Percentiles rank a stretch among this genome's conserved stretches.
Evolutionary conservation across 2,888 invertebrate species (phyloP).

Genomic region (Ceraclea dissimilis): DNA sequence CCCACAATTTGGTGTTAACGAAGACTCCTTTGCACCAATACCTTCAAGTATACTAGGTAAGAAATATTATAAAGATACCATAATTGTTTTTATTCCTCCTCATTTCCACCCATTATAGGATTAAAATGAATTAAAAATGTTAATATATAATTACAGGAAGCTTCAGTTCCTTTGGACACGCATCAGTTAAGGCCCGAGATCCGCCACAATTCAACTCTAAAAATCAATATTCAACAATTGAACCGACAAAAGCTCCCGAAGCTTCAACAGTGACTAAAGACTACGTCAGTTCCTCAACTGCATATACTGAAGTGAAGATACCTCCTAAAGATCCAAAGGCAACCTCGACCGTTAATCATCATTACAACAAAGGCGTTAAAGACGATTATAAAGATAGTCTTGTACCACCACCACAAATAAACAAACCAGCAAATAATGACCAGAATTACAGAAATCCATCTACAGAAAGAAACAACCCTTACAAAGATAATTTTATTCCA

Average conservation of each 20-base stretch:
- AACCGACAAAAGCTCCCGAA: constrained; percentile 32
- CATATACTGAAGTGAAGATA: constrained; percentile 34
- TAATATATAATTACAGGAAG: constrained; percentile 38
- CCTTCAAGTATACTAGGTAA: constrained; percentile 43
- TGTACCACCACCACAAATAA: constrained; percentile 39
- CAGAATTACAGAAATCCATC: constrained; percentile 6
- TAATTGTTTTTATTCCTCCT: not conserved
- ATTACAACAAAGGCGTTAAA: constrained; percentile 30
- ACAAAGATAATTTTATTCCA: constrained; percentile 34
- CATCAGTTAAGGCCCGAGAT: constrained; percentile 47
- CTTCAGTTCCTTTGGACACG: constrained; percentile 53
- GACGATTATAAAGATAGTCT: constrained; percentile 40
- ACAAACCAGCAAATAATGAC: constrained; percentile 8
- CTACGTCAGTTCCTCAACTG: constrained; percentile 36
- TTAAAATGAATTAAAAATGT: not conserved
- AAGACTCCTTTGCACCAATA: constrained; percentile 32
- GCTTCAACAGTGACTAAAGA: constrained; percentile 32
- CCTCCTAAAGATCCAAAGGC: constrained; percentile 28
- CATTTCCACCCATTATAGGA: no score
- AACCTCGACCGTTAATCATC: constrained; percentile 26
- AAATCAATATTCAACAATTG: constrained; percentile 21
- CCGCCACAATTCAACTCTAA: constrained; percentile 32
- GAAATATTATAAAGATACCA: constrained; percentile 13
- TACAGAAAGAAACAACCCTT: constrained; percentile 34
- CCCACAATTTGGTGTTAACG: constrained; percentile 38